These are phyloP conservation scores for Hypolimnas misippus DNA, from an alignment of 2,888 invertebrate species.

Conservation along the genomic window DNA sequence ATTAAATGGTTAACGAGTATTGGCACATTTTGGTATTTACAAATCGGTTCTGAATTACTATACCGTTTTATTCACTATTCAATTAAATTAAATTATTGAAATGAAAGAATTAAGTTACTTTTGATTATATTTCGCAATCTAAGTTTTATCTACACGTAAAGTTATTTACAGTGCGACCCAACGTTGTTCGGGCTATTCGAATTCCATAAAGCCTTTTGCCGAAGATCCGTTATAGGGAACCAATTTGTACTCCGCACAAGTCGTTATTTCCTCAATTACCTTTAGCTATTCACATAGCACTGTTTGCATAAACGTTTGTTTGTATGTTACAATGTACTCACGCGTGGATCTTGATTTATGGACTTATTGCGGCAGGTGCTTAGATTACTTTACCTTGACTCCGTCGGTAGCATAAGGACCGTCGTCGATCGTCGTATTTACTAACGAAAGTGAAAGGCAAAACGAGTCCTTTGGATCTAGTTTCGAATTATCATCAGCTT, in stretches of 20 bases:
- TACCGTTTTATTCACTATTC: neutral
- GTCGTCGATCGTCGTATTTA: slow-evolving; percentile 53
- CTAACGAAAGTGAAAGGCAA: slow-evolving; percentile 61
- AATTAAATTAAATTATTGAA: too few relatives aligned
- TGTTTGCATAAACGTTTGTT: slow-evolving; percentile 69
- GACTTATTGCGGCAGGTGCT: slow-evolving; percentile 49
- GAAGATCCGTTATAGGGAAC: slow-evolving; percentile 65
- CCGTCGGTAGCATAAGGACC: slow-evolving; percentile 51
- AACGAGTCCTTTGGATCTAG: slow-evolving; percentile 34
- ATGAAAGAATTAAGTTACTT: neutral
- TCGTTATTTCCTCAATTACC: slow-evolving; percentile 66
- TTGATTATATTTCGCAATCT: neutral
- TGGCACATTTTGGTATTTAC: neutral
- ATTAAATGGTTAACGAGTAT: neutral
- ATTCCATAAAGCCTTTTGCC: slow-evolving; percentile 40
- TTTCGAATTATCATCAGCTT: slow-evolving; percentile 34
- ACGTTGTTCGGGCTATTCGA: slow-evolving; percentile 29
- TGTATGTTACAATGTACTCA: slow-evolving; percentile 63
- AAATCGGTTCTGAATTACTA: neutral
- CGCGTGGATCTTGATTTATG: slow-evolving; percentile 57
- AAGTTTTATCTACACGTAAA: neutral
- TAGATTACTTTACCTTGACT: slow-evolving; percentile 54
- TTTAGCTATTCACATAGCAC: slow-evolving; percentile 61
- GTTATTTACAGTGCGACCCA: slow-evolving; percentile 15
- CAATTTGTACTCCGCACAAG: slow-evolving; percentile 68